Evolutionary conservation across 2,797 vertebrate genomes (phyloP).

Genomic region (Platalea minor): DNA sequence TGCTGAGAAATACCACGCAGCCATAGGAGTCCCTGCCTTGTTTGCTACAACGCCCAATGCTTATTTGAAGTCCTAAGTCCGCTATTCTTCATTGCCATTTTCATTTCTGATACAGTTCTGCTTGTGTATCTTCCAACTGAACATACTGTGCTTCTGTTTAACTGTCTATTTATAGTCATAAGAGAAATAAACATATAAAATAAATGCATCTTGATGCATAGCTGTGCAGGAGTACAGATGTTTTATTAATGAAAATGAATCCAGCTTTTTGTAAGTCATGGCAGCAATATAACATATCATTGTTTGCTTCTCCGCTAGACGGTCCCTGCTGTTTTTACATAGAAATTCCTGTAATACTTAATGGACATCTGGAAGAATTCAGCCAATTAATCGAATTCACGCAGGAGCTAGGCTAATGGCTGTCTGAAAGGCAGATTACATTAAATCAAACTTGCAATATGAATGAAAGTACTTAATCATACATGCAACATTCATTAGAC

Average conservation of each 20-base stretch:
- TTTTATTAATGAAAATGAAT: constrained; percentile 87
- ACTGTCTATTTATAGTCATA: constrained; percentile 73
- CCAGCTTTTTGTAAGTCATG: constrained; percentile 83
- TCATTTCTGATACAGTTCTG: constrained; percentile 60
- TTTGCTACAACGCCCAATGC: background rate
- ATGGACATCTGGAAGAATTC: constrained; percentile 87
- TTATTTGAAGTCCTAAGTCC: background rate
- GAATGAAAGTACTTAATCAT: constrained; percentile 86
- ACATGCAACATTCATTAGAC: constrained; percentile 85
- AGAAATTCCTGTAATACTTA: constrained; percentile 86
- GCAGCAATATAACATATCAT: constrained; percentile 81
- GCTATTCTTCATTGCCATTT: background rate
- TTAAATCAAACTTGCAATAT: constrained; percentile 84
- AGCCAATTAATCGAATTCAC: constrained; percentile 84
- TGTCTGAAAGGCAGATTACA: constrained; percentile 86
- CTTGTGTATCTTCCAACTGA: constrained; percentile 48
- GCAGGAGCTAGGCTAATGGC: constrained; percentile 81
- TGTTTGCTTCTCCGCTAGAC: constrained; percentile 79
- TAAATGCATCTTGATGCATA: constrained; percentile 81
- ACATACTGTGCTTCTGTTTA: constrained; percentile 70
- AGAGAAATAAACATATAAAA: constrained; percentile 82
- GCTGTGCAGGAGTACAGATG: constrained; percentile 80
- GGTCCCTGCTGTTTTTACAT: constrained; percentile 81
- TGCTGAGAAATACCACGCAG: background rate
- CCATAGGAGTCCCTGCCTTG: background rate